phyloP scores from a whole-genome alignment of 2,888 invertebrate genomes.

The Apotomis turbidana region DNA sequence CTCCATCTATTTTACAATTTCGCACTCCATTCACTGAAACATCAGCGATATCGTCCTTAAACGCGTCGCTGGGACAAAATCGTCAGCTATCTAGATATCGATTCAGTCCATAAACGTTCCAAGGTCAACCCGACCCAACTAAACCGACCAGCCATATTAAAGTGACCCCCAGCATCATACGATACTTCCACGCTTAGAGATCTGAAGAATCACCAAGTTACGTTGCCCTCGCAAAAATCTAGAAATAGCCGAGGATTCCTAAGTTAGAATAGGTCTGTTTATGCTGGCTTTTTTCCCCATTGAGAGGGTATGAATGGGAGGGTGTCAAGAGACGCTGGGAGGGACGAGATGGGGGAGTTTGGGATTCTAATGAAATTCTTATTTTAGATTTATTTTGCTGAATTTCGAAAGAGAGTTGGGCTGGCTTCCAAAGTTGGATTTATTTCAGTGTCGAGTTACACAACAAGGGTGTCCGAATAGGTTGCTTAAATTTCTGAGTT shows the following conservation, averaged over 20 bases:
- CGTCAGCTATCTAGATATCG: constrained; percentile 12
- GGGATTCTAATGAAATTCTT: constrained; percentile 33
- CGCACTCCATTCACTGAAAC: not conserved
- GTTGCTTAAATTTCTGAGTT: too few species aligned
- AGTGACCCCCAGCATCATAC: constrained; percentile 44
- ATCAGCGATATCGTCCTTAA: not conserved
- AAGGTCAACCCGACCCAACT: constrained; percentile 19
- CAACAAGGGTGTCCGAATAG: not conserved
- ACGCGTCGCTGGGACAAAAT: constrained; percentile 10
- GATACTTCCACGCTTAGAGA: constrained; percentile 44
- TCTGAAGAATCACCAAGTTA: constrained; percentile 44
- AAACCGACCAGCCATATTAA: constrained; percentile 43
- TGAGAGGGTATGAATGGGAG: constrained; percentile 28
- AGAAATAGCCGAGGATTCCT: not conserved
- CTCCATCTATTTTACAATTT: constrained; percentile 1
- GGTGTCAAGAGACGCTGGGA: not conserved
- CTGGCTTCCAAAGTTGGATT: not conserved
- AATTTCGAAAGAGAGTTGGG: constrained; percentile 9
- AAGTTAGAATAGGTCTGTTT: not conserved
- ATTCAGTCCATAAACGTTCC: constrained; percentile 8
- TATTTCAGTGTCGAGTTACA: constrained; percentile 9
- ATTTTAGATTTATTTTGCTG: constrained; percentile 35
- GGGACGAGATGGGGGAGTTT: constrained; percentile 8
- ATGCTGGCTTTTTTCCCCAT: constrained; percentile 12
- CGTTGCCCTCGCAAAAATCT: constrained; percentile 41